Evolutionary conservation across 1,140 invertebrate species (phyloP), one percentile per base, ranked within the genome.

Genomic region (Augochlora pura): DNA sequence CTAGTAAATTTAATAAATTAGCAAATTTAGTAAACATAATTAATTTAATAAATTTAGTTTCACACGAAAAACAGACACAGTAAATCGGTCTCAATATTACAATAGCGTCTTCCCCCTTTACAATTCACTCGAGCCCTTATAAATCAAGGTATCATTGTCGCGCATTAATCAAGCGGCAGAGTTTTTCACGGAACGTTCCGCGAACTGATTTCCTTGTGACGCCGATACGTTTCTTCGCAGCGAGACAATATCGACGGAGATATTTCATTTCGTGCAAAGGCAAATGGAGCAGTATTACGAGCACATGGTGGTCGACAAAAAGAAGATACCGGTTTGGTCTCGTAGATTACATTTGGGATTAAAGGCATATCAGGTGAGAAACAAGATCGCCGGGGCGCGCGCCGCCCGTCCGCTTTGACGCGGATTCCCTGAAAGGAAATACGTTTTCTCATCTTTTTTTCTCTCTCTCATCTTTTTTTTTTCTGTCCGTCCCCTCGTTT

Each of bases 191-290:
- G 32, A 63, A 38, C 32, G 2, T 27, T 12, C 14, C 23, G 23
- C 23, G 46, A 25, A 32, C 32, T 63, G 27, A 42, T 32, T 7
- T 8, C 6, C 38, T n/a, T 42, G 3, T 39, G 9, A 42, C 12
- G 39, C 46, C 42, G 12, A 21, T 23, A 23, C 46, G n/a, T 16
- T 84, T 83, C 18, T 81, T 91, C 94, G 83, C 91, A 98, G 96
- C 91, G 97, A 98, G 94, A 98, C 97, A 12, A 95, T 99, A 94
- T 96, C 96, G n/a, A 95, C 97, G 0, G 95, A 96, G 75, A 96
- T 96, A 78, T 99, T 99, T 92, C 98, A 99, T 92, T 97, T 97
- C 90, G 96, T 99, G 8, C 98, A 99, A 93, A 97, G 96, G 85
- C 96, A 98, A 92, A 95, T 99, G 93, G 97, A 98, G 88, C 95